Base-by-base conservation (phyloP, 2,113 vertebrate species). In the Coracopsis vasa region DNA sequence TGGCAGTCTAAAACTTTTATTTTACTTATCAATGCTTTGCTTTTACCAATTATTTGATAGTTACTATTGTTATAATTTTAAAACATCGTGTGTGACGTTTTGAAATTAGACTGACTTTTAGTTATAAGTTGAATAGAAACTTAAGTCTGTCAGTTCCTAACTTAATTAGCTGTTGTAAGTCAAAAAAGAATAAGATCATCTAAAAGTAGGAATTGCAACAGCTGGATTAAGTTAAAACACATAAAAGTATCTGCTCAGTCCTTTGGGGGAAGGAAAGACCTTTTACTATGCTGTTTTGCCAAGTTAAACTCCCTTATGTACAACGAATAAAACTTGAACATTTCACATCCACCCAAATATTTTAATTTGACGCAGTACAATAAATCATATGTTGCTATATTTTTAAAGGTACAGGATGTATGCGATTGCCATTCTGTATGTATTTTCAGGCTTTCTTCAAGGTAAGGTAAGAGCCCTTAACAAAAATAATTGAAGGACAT, bases 181-280 rank as follows among this genome's bases (percentile, higher is more conserved):
- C 42, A 86, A 84, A 88, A 79, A 90, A 74, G 28, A 80, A 41
- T 69, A 78, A 50, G 41, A 29, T 80, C 48, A 87, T 15, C 65
- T 87, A 81, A 91, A 84, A 92, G 53, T 28, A 56, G 86, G 86
- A 94, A 61, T 69, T 92, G 45, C 51, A 93, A 88, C 95, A 97
- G 88, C 94, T 96, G 96, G 90, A 86, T 67, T 81, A 94, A 86
- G 83, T 94, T 96, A 96, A 92, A 92, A 79, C 65, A 84, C 77
- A 86, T 81, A 79, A 65, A 94, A 96, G 61, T 89, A 91, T 96
- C 65, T 91, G 70, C 56, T 71, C 5, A 1, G 77, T 89, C 83
- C 77, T 93, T 79, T 91, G 92, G 95, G 90, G 65, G 61, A 65
- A 88, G 48, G 54, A 81, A 94, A 74, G 67, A 88, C 65, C 3